A percentile compares a stretch with the other conserved stretches of the same genome.
These are phyloP conservation scores for Panopea generosa DNA, from an alignment of 2,888 invertebrate species.

Conservation along the genomic window DNA sequence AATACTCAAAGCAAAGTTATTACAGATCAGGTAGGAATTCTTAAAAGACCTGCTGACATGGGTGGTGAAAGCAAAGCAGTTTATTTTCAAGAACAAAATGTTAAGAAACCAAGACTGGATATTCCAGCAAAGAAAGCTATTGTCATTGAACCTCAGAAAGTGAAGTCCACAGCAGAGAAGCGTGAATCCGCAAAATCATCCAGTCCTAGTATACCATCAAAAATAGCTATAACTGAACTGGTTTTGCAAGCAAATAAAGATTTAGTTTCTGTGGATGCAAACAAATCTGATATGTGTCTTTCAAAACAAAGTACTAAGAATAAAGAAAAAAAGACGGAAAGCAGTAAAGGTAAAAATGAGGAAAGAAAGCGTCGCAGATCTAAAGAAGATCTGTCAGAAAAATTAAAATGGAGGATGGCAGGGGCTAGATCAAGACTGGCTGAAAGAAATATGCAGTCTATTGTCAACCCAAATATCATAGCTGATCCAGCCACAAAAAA, in stretches of 20 bases:
- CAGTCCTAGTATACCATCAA: not conserved
- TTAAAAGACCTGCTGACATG: not conserved
- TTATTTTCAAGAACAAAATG: too few species aligned
- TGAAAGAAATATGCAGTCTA: conserved; percentile 39
- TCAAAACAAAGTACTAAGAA: conserved; percentile 25
- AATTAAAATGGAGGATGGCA: conserved; percentile 14
- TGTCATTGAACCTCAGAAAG: conserved; percentile 30
- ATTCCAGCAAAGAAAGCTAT: conserved; percentile 17
- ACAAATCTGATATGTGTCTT: conserved; percentile 36
- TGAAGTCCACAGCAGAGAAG: conserved; percentile 45
- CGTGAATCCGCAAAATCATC: conserved; percentile 14
- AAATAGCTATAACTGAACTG: not conserved
- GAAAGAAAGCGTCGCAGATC: conserved; percentile 39
- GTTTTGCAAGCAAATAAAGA: too few species aligned
- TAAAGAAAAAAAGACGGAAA: conserved; percentile 2
- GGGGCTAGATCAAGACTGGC: conserved; percentile 33
- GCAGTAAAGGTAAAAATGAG: not conserved
- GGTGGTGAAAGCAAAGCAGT: too few species aligned
- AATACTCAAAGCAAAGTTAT: too few species aligned
- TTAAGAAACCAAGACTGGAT: conserved; percentile 27
- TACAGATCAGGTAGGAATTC: not conserved
- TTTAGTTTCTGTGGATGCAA: conserved; percentile 14
- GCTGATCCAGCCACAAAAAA: conserved; percentile 16
- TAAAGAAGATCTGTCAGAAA: not conserved
- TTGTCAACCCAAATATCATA: conserved; percentile 22